Evolutionary conservation across 2,113 vertebrate species (phyloP).

Genomic region (Pomatorhinus ruficollis): DNA sequence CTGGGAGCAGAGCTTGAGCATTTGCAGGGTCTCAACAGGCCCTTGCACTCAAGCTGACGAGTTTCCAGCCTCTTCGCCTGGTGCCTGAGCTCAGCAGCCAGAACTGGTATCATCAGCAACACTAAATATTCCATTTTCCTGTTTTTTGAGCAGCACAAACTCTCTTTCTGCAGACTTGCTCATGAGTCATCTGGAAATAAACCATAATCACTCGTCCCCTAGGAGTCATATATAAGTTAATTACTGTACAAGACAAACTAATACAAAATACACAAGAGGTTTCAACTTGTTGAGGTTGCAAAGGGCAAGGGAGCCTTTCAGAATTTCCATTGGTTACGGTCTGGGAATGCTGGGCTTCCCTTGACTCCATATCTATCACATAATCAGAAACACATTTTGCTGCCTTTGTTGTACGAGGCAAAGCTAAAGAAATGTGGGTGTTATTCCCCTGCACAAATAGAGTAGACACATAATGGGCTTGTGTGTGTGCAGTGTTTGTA

Average conservation of each 20-base stretch:
- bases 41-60: not conserved
- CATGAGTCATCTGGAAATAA: conserved; percentile 53
- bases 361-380: not conserved
- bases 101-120: not conserved
- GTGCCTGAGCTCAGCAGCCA: not conserved
- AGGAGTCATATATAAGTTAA: conserved; percentile 48
- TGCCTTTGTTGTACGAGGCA: conserved; percentile 24
- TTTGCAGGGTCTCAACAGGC: not conserved
- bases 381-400: conserved; percentile 49
- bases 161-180: not conserved
- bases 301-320: conserved; percentile 31
- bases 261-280: not conserved
- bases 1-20: not conserved
- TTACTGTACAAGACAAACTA: conserved; percentile 33
- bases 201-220: not conserved
- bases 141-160: not conserved
- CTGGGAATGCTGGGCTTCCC: conserved; percentile 51
- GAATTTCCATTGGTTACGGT: conserved; percentile 27
- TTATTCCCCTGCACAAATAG: conserved; percentile 25
- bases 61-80: not conserved
- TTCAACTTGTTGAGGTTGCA: conserved; percentile 16
- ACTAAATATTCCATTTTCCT: not conserved
- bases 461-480: not conserved
- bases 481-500: not conserved
- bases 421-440: conserved; percentile 7